Evolutionary conservation across 2,797 vertebrate species (phyloP).

Genomic region (Cephalopachus bancanus): DNA sequence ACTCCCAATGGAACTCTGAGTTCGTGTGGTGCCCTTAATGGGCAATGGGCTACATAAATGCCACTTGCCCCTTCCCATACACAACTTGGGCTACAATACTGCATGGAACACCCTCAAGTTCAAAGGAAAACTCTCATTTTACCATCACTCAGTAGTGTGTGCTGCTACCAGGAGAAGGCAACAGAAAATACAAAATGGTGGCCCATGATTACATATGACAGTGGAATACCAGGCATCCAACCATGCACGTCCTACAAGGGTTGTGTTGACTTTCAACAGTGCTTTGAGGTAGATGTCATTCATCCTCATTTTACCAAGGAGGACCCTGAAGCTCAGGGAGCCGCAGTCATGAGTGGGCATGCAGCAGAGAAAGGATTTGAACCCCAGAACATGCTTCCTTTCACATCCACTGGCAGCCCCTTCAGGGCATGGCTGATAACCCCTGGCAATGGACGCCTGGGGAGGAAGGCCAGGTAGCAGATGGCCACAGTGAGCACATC

Average conservation of each 20-base stretch:
- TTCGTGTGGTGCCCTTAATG: neutral
- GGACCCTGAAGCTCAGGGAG: neutral
- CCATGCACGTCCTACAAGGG: fast-evolving
- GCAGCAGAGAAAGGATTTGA: neutral
- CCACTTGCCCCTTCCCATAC: neutral
- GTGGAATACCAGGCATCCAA: fast-evolving
- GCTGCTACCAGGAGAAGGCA: neutral
- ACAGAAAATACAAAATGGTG: neutral
- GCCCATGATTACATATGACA: fast-evolving
- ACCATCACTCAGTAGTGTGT: neutral
- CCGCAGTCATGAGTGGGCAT: neutral
- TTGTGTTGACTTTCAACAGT: neutral
- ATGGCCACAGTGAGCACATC: neutral
- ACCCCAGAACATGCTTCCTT: neutral
- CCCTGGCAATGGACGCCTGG: neutral
- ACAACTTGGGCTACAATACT: neutral
- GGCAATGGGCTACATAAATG: neutral
- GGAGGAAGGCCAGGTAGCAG: too few species aligned
- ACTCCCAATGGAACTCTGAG: neutral
- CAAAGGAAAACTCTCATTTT: neutral
- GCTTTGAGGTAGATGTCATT: neutral
- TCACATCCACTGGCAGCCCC: too few species aligned
- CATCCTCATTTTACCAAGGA: neutral
- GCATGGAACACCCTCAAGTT: neutral
- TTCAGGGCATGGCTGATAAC: neutral